A percentile compares a stretch with the other conserved stretches of the same genome.
Evolutionary conservation across 2,888 invertebrate species (phyloP).

Genomic region (Pheosia tremula): DNA sequence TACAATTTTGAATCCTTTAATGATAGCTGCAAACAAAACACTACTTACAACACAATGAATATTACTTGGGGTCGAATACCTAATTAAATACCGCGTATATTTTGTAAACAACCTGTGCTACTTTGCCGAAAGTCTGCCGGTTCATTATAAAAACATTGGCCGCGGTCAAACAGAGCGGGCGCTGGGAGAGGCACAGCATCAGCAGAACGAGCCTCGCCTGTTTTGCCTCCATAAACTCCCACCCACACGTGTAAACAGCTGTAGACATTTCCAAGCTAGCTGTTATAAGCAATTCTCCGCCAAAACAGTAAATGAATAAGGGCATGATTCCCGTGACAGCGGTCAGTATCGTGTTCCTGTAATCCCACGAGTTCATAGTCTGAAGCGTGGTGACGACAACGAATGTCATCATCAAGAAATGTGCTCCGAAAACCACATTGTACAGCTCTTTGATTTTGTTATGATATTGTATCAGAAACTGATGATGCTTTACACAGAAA

Average conservation of each 20-base stretch:
- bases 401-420: conserved; percentile 61
- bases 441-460: conserved; percentile 51
- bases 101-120: conserved; percentile 62
- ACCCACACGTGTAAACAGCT: conserved; percentile 55
- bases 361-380: conserved; percentile 59
- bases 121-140: conserved; percentile 59
- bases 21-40: too few species aligned
- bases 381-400: conserved; percentile 63
- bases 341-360: conserved; percentile 57
- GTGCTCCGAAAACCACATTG: conserved; percentile 55
- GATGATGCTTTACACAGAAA: conserved; percentile 62
- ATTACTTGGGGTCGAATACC: conserved; percentile 6
- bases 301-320: conserved; percentile 63
- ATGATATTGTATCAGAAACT: conserved; percentile 55
- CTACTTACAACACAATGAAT: too few species aligned
- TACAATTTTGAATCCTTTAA: too few species aligned
- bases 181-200: conserved; percentile 54
- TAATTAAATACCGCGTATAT: conserved; percentile 67
- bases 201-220: conserved; percentile 51
- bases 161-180: conserved; percentile 54
- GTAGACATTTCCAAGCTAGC: conserved; percentile 51
- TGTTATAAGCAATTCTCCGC: conserved; percentile 58
- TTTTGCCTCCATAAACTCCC: conserved; percentile 57
- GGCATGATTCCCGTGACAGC: conserved; percentile 59
- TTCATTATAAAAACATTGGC: conserved; percentile 61